Conservation (phyloP, 2,888 invertebrate species). For the Acleris sparsana region DNA sequence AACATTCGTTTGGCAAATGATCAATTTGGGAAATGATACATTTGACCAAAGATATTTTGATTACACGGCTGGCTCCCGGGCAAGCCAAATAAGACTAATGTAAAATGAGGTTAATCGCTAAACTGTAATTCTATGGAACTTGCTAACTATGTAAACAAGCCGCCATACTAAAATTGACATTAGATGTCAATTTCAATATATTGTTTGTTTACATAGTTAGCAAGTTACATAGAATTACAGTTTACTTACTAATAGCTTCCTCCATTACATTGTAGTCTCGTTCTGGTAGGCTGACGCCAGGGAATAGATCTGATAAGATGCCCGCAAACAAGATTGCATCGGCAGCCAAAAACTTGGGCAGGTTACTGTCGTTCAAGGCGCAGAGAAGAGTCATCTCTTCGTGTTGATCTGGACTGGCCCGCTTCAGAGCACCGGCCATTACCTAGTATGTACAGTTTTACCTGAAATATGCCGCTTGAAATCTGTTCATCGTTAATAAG, state of each 20-base stretch:
- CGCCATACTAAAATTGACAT: too few species aligned
- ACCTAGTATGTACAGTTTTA: constrained; percentile 62
- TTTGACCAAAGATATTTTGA: too few species aligned
- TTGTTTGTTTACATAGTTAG: too few species aligned
- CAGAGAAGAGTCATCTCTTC: constrained; percentile 93
- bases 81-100: too few species aligned
- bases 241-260: constrained; percentile 84
- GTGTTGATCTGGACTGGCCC: constrained; percentile 91
- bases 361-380: constrained; percentile 93
- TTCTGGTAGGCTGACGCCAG: constrained; percentile 90
- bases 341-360: constrained; percentile 94
- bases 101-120: background rate
- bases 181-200: too few species aligned
- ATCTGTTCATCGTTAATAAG: background rate
- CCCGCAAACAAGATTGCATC: constrained; percentile 94
- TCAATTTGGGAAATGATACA: too few species aligned
- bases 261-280: constrained; percentile 91
- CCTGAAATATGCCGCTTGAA: background rate
- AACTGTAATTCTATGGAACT: too few species aligned
- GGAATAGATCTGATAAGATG: constrained; percentile 95
- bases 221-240: too few species aligned
- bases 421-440: constrained; percentile 95
- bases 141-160: too few species aligned
- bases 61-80: too few species aligned
- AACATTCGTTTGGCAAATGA: too few species aligned